These are phyloP conservation scores for Trogon melanurus DNA, from an alignment of 2,113 vertebrate species.

Conservation along the genomic window DNA sequence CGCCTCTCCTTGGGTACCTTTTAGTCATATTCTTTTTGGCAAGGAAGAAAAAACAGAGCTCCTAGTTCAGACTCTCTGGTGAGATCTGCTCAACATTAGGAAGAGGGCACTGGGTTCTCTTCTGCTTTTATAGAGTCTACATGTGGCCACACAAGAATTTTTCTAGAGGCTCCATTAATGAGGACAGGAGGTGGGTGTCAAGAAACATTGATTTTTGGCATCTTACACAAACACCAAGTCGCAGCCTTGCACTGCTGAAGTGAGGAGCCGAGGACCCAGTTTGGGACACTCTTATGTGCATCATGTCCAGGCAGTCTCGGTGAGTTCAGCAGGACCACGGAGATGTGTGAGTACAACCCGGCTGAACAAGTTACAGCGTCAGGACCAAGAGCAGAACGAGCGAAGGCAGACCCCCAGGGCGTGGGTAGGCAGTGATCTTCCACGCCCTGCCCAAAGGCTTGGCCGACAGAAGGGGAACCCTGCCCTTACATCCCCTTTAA, in stretches of 20 bases:
- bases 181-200: background rate
- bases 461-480: background rate
- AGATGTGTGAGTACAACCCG: background rate
- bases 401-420: background rate
- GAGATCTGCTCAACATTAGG: background rate
- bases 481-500: background rate
- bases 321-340: background rate
- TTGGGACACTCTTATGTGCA: rapidly evolving
- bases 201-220: background rate
- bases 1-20: background rate
- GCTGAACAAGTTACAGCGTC: background rate
- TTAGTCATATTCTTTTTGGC: background rate
- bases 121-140: background rate
- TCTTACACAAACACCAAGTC: background rate
- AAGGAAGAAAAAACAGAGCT: background rate
- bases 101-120: background rate
- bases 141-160: background rate
- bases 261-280: rapidly evolving
- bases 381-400: background rate
- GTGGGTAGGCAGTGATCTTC: background rate
- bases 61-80: background rate
- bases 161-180: background rate
- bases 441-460: background rate
- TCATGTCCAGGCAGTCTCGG: rapidly evolving
- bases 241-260: background rate